Evolutionary conservation across 1,140 invertebrate species (phyloP).

Genomic region (Dendrolimus punctatus): DNA sequence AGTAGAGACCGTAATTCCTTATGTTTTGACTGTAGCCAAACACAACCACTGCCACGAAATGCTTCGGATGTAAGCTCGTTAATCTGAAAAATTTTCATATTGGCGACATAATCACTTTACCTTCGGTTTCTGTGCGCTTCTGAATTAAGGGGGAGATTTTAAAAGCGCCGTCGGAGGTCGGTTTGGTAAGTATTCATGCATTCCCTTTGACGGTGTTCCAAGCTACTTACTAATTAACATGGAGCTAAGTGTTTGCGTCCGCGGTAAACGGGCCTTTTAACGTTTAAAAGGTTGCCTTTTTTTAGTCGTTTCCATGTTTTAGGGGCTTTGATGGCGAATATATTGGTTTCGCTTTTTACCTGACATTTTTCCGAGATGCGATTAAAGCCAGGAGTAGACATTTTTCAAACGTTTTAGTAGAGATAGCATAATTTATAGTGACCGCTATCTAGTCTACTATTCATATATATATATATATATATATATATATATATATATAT

Average conservation of each 20-base stretch:
- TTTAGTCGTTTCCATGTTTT: constrained; percentile 52
- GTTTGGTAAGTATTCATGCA: constrained; percentile 67
- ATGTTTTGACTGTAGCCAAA: too few species aligned
- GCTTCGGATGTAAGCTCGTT: neutral
- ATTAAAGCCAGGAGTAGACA: constrained; percentile 39
- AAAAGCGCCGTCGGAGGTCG: constrained; percentile 64
- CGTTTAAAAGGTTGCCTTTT: constrained; percentile 64
- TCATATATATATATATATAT: too few species aligned
- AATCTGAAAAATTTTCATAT: constrained; percentile 52
- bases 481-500: too few species aligned
- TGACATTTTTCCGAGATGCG: constrained; percentile 45
- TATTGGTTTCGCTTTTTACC: constrained; percentile 57
- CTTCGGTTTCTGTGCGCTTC: constrained; percentile 63
- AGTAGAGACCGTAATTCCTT: too few species aligned
- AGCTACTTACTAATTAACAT: constrained; percentile 69
- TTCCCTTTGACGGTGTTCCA: constrained; percentile 65
- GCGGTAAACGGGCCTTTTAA: constrained; percentile 69
- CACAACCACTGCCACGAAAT: too few species aligned
- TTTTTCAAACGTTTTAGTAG: constrained; percentile 9
- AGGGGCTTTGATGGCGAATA: constrained; percentile 53
- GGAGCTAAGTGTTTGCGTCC: constrained; percentile 70
- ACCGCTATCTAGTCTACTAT: too few species aligned
- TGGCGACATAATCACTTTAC: constrained; percentile 65
- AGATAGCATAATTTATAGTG: neutral
- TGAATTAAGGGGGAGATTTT: constrained; percentile 66